Base-by-base conservation (phyloP, 2,888 invertebrate genomes). In the Nycteola revayana region DNA sequence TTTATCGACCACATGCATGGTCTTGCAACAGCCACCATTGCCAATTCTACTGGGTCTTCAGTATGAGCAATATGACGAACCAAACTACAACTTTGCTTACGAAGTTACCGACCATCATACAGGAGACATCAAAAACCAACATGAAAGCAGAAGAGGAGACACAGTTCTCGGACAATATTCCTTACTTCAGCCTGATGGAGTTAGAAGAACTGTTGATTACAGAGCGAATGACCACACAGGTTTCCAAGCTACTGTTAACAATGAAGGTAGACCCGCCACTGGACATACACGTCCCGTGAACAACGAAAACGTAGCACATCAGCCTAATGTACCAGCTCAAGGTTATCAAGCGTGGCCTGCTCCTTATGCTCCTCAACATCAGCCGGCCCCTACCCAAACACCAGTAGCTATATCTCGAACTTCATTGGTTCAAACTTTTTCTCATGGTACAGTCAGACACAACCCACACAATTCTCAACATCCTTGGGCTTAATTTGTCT, bases 31-130 rank as follows among this genome's bases (percentile, higher is more conserved):
- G 43, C 60, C 65, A 2, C 65, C 60, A 1, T 26, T 66, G 6
- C 60, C 75, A n/a, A 20, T 60, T 1, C 28, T 56, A 3, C 25
- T 55, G 0, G 58, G 60, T 5, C 36, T 61, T 3, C 66, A 71
- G 28, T 66, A 69, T 40, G 40, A 66, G 3, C n/a, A n/a, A n/a
- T n/a, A n/a, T 9, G 52, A 61, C 9, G 63, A 64, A 8, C 85
- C 85, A 0, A 83, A 82, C 62, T 91, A 91, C 66, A 83, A 84
- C 51, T 91, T 88, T 49, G 84, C 88, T 1, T 91, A 91, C 46
- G 86, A 90, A 28, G 89, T 91, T 10, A 89, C 90, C 46, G 90
- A 91, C 41, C 68, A 68, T 1, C 67, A 82, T 11, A 90, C 91
- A 0, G 90, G 91, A 8, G 91, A 91, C 49, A 67, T 84, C 24